These are phyloP conservation scores for Delichon dasypus DNA, from an alignment of 2,797 vertebrate species.

Conservation along the genomic window DNA sequence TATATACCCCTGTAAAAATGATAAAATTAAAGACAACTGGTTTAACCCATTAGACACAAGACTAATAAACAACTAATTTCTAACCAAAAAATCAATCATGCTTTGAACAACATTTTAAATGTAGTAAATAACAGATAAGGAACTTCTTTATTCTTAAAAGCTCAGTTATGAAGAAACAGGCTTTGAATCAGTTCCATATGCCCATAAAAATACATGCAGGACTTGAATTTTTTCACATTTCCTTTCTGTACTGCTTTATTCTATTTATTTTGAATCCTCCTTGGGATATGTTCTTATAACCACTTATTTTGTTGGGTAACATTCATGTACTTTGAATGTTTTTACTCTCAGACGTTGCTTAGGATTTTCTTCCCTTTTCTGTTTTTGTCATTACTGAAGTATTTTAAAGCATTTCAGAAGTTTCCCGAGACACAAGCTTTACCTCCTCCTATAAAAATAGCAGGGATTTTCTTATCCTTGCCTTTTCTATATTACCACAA, in stretches of 20 bases:
- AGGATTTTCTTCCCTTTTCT: constrained; percentile 12
- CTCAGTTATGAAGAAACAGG: neutral
- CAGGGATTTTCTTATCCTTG: neutral
- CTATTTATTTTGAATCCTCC: neutral
- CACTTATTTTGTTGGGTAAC: neutral
- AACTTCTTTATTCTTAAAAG: constrained; percentile 16
- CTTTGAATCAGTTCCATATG: neutral
- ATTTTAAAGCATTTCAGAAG: constrained; percentile 30
- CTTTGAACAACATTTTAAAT: neutral
- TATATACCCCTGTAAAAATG: neutral
- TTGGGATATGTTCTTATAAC: neutral
- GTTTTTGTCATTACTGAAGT: neutral
- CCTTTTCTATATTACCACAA: neutral
- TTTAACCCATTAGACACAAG: neutral
- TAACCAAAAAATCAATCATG: neutral
- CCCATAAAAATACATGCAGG: neutral
- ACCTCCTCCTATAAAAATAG: neutral
- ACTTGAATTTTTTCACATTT: neutral
- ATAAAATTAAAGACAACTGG: neutral
- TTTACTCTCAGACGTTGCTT: neutral
- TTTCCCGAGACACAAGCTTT: constrained; percentile 4
- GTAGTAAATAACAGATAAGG: neutral
- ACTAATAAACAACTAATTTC: neutral
- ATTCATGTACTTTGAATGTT: neutral
- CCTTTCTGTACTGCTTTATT: neutral